Percentiles rank a stretch among this genome's conserved stretches.
These are phyloP conservation scores for Ommatoiulus sabulosus DNA, from an alignment of 2,888 invertebrate species.

Conservation along the genomic window DNA sequence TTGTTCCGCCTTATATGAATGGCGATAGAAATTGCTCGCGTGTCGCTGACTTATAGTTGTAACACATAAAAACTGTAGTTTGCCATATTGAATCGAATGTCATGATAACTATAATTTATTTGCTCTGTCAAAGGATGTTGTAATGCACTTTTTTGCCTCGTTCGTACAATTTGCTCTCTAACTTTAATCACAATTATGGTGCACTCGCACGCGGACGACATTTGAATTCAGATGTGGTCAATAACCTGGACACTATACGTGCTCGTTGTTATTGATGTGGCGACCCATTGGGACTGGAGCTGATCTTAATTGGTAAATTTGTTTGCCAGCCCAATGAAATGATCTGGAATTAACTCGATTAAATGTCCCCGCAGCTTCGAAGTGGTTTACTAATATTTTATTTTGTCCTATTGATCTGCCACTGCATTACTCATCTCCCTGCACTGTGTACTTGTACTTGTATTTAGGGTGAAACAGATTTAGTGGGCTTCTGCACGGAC, in stretches of 20 bases:
- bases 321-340: constrained; percentile 20
- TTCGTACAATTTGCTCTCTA: constrained; percentile 20
- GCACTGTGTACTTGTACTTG: neutral
- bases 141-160: neutral
- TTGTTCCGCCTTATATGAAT: neutral
- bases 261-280: neutral
- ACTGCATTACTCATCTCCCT: neutral
- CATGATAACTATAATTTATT: constrained; percentile 28
- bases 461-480: no score
- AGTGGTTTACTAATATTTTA: constrained; percentile 25
- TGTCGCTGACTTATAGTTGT: neutral
- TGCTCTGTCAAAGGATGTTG: constrained; percentile 15
- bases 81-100: constrained; percentile 23
- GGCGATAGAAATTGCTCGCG: neutral
- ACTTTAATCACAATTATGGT: constrained; percentile 15
- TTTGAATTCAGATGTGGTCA: constrained; percentile 28
- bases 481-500: no score
- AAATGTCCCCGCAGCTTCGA: neutral
- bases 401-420: neutral
- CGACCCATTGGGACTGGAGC: neutral
- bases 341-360: constrained; percentile 21
- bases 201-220: neutral
- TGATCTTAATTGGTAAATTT: constrained; percentile 24
- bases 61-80: neutral
- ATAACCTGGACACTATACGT: constrained; percentile 27